Base-by-base conservation (phyloP, 2,113 vertebrate genomes). In the Percina caprodes region DNA sequence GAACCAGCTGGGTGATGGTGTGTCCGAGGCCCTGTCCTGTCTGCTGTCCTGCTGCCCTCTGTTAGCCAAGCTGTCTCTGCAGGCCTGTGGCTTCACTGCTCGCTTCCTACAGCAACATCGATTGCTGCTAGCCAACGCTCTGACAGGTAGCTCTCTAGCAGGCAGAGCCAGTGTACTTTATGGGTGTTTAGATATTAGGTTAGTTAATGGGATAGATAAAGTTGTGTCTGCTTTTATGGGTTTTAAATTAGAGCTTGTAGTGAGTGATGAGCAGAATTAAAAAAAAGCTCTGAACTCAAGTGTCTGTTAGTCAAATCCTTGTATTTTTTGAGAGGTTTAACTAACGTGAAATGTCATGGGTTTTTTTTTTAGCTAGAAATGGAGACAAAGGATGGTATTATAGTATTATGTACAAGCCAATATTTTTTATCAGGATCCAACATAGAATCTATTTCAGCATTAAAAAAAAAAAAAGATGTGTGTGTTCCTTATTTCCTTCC, bases 1-100 rank as follows among this genome's bases (percentile, higher is more conserved):
- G 92, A 98, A 99, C 86, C 96, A 96, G 0, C 92, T 99, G n/a
- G 97, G 97, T 0, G 95, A 98, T 0, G 11, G 89, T 0, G 88
- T 95, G 63, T 91, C 95, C 0, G 94, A 91, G 71, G 83, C 95
- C 1, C 88, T 98, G 88, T 94, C 96, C 26, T 83, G 79, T 2
- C 68, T 98, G 51, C 82, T 98, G 35, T 94, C 54, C 16, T 54
- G 82, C 84, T 98, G 96, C 77, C 97, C 97, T 0, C 39, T 92
- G 11, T 92, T 99, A 46, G 76, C 91, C 80, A 89, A 86, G 21
- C 91, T 99, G 82, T 93, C 84, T 5, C 93, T 98, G 69, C 96
- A 94, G 75, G 96, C 92, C 86, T 98, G 97, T 45, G 82, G 92
- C 46, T 93, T 98, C 15, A 93, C 94, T 0, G 58, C 92, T 6